Evolutionary conservation across 2,888 invertebrate genomes (phyloP), one percentile per base, ranked within the genome.

Genomic region (Ornithoptera alexandrae): DNA sequence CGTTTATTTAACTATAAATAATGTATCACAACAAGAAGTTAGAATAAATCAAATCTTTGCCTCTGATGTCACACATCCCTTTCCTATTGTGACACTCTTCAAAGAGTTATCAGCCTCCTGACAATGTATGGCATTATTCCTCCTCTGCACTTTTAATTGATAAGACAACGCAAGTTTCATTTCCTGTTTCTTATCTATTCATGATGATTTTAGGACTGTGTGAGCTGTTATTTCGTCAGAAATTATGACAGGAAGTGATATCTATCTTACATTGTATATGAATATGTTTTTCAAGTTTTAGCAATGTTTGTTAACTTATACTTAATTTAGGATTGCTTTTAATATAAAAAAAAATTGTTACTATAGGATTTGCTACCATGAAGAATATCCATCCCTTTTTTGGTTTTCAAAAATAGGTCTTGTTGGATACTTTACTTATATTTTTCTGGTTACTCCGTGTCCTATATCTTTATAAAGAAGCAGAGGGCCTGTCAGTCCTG

Each of bases 161-260:
- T 82, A 82, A 82, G 73, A 76, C 17, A 66, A 76, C 73, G 72
- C 75, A 79, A 80, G 75, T 75, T 74, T 73, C 74, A 79, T 79
- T 82, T 85, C 85, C 85, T 84, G 80, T 75, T 74, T 76, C 73
- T 76, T 79, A 81, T 81, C 77, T 81, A 74, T 75, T 72, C 74
- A 74, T 72, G 67, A 68, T 63, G 64, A 68, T 70, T 71, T 67
- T 65, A 71, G 67, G 30, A 60, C 24, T 57, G 65, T 67, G 66
- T n/a, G 24, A 30, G 53, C 50, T 58, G 30, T 56, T 70, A 42
- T 60, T 63, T 60, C 30, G 39, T 63, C 60, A 22, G 42, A 53
- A 30, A 57, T 67, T 24, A 30, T 64, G 39, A 46, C 62, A 61
- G 68, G 69, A 70, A 59, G 64, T 42, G n/a, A 10, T 20, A n/a